Evolutionary conservation across 1,140 invertebrate genomes (phyloP), one percentile per base, ranked within the genome.

Genomic region (Drosophila erecta): DNA sequence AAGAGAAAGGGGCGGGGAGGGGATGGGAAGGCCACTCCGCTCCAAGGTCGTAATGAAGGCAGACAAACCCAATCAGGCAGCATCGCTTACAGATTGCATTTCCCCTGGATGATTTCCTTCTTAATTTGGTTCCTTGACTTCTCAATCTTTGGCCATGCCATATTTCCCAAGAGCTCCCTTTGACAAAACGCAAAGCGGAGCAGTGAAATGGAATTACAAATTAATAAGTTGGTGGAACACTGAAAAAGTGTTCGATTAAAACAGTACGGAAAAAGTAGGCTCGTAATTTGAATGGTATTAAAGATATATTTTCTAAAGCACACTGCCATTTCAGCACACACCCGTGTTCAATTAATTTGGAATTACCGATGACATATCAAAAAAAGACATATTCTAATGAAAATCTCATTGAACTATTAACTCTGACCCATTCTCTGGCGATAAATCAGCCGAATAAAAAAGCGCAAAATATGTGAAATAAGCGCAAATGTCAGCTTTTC

Each of bases 11-110:
- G 33, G 41, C 15, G 35, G n/a, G 73, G 3, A 27, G 41, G 1
- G 41, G 0, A 33, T n/a, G n/a, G n/a, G 20, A 15, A 2, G 33
- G n/a, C 24, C 24, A 17, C 33, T 27, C n/a, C 38, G 14, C 50
- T 35, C 72, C 72, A 67, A 76, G 73, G 72, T 59, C 73, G 49
- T 67, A 76, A 76, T 76, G 72, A 44, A 59, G 46, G 62, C 55
- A 61, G 74, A 60, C 71, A 76, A 76, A 76, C 72, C 60, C 71
- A 76, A 75, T 76, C 71, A 74, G 72, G 71, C 64, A 69, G 74
- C 74, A 69, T 76, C 74, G 49, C 64, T 76, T 76, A 76, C 74
- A 76, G 73, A 76, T 76, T 76, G 73, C 73, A 76, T 69, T 76
- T 76, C 73, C 55, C 38, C 49, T 41, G 50, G 43, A 73, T 47